A percentile compares a stretch with the other conserved stretches of the same genome.
These are phyloP conservation scores for Chlorodrepanis virens DNA, from an alignment of 2,113 vertebrate genomes.

Conservation along the genomic window DNA sequence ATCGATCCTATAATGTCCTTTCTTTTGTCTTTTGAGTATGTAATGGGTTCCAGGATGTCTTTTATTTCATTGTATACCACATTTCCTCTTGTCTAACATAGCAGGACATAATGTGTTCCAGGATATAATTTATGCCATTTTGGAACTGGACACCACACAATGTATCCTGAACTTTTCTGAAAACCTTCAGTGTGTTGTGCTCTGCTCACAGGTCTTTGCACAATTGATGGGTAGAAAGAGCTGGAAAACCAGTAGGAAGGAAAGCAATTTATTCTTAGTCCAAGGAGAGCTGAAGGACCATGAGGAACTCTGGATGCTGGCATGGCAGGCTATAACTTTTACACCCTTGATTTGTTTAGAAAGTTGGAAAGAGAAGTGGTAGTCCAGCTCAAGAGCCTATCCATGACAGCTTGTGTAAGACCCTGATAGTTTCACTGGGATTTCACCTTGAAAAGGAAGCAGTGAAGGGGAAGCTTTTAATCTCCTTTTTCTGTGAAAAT, in stretches of 20 bases:
- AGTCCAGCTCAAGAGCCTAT: background rate
- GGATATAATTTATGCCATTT: constrained; percentile 70
- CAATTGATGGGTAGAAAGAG: background rate
- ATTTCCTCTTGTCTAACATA: constrained; percentile 74
- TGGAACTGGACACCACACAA: constrained; percentile 58
- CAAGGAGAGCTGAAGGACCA: background rate
- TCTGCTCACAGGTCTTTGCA: constrained; percentile 3
- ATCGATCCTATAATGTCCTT: constrained; percentile 75
- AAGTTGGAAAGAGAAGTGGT: background rate
- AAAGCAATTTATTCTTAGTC: background rate
- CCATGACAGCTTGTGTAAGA: background rate
- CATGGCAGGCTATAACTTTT: background rate
- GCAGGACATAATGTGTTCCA: constrained; percentile 74
- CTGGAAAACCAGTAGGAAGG: background rate
- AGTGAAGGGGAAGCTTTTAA: background rate
- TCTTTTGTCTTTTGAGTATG: constrained; percentile 56
- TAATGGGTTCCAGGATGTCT: constrained; percentile 80
- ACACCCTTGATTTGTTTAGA: background rate
- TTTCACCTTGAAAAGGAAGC: background rate
- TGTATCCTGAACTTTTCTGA: constrained; percentile 53
- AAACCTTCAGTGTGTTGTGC: constrained; percentile 2
- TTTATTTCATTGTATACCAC: constrained; percentile 75
- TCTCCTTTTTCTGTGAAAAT: background rate
- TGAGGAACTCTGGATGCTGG: background rate
- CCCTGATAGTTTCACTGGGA: background rate